These are phyloP conservation scores for Sipha flava DNA, from an alignment of 1,140 invertebrate species.

Conservation along the genomic window DNA sequence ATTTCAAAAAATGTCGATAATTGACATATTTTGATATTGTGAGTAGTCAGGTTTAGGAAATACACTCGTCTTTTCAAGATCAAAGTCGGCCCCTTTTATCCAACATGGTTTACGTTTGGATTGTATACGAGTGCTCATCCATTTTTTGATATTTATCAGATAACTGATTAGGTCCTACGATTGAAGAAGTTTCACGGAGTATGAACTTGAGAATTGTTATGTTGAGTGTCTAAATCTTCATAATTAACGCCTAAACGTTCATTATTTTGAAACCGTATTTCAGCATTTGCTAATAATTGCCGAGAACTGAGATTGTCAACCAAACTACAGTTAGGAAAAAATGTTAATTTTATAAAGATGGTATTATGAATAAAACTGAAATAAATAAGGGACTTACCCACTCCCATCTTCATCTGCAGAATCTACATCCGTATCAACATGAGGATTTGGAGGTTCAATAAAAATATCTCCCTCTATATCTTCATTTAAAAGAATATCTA, in stretches of 20 bases:
- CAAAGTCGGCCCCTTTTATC: neutral
- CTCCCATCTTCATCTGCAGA: too few species aligned
- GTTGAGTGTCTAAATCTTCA: neutral
- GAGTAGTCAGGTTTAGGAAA: neutral
- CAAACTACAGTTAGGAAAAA: too few species aligned
- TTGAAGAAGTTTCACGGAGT: neutral
- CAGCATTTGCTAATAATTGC: neutral
- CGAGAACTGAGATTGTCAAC: neutral
- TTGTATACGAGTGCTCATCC: neutral
- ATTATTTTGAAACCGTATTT: neutral
- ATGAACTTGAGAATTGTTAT: neutral
- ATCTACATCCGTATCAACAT: too few species aligned
- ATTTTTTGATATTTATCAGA: neutral
- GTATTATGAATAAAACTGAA: too few species aligned
- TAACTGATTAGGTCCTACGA: neutral
- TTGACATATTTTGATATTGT: conserved; percentile 37
- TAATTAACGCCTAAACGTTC: neutral
- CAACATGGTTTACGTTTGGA: neutral
- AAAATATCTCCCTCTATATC: too few species aligned
- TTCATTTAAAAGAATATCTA: too few species aligned
- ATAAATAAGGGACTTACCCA: too few species aligned
- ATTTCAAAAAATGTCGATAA: neutral
- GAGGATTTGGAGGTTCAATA: too few species aligned
- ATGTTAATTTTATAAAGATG: too few species aligned
- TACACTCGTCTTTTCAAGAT: neutral